Evolutionary conservation across 2,797 vertebrate species (phyloP).

Genomic region (Smutsia gigantea): DNA sequence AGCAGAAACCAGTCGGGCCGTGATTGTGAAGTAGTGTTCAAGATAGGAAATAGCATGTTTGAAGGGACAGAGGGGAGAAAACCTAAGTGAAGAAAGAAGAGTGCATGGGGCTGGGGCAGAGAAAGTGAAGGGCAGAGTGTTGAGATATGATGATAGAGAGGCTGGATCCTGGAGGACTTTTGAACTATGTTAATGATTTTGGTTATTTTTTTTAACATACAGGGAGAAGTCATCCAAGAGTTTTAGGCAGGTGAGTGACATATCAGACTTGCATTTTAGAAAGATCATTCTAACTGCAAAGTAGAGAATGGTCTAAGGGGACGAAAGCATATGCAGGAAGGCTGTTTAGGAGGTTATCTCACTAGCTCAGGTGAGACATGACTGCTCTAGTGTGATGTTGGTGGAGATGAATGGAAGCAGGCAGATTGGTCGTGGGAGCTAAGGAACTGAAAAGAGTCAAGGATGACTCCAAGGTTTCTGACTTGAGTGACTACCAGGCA

Average conservation of each 20-base stretch:
- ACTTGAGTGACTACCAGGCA: background rate
- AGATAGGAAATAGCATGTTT: background rate
- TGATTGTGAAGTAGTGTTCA: background rate
- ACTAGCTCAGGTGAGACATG: background rate
- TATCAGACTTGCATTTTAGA: slow-evolving; percentile 5
- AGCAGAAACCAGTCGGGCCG: background rate
- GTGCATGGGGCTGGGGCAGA: background rate
- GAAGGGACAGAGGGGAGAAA: background rate
- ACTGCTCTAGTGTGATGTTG: too few species aligned
- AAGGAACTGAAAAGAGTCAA: background rate
- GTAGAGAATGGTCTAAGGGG: background rate
- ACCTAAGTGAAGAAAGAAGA: background rate
- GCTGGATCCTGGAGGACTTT: background rate
- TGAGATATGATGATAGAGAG: background rate
- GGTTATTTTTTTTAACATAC: background rate
- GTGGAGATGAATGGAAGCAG: background rate
- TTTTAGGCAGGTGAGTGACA: background rate
- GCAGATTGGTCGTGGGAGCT: background rate
- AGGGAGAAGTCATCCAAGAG: background rate
- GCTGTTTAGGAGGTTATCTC: background rate
- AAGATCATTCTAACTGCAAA: slow-evolving; percentile 32
- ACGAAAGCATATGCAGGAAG: background rate
- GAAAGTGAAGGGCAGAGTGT: background rate
- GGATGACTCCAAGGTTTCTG: background rate
- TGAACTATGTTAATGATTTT: background rate